Conservation (phyloP, 2,797 vertebrate genomes). For the Sebastes steindachneri region DNA sequence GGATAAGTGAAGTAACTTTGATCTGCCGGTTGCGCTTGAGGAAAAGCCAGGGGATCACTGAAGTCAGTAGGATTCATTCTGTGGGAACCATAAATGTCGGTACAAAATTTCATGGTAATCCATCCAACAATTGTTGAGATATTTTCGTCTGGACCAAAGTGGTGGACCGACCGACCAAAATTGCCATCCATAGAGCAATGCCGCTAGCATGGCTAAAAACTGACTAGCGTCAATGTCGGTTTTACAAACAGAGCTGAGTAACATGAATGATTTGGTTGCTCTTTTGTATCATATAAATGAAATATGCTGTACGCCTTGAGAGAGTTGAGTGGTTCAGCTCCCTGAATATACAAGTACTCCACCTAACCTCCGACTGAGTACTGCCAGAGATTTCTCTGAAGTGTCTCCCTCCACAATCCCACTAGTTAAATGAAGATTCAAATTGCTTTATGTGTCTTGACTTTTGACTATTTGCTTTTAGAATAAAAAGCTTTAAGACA, state of each 20-base stretch:
- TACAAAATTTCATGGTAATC: too few relatives aligned
- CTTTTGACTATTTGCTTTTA: background rate
- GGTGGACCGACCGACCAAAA: background rate
- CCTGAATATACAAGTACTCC: background rate
- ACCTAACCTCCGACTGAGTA: background rate
- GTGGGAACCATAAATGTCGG: too few relatives aligned
- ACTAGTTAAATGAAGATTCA: background rate
- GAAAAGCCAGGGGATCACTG: too few relatives aligned
- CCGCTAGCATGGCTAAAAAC: background rate
- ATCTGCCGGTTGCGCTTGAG: too few relatives aligned
- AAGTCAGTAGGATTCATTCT: too few relatives aligned
- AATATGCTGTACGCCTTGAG: background rate
- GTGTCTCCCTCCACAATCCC: background rate
- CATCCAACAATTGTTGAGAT: too few relatives aligned
- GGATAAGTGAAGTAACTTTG: background rate
- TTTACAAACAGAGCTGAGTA: background rate
- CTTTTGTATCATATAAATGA: background rate
- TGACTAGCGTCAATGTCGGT: background rate
- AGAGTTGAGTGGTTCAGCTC: background rate
- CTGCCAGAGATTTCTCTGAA: background rate
- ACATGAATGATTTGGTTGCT: background rate
- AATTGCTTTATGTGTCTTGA: background rate
- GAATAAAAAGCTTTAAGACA: background rate
- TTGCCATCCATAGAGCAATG: background rate
- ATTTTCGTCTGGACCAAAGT: background rate